Conservation (phyloP, 2,888 invertebrate genomes). For the Tryphoninae sp. region DNA sequence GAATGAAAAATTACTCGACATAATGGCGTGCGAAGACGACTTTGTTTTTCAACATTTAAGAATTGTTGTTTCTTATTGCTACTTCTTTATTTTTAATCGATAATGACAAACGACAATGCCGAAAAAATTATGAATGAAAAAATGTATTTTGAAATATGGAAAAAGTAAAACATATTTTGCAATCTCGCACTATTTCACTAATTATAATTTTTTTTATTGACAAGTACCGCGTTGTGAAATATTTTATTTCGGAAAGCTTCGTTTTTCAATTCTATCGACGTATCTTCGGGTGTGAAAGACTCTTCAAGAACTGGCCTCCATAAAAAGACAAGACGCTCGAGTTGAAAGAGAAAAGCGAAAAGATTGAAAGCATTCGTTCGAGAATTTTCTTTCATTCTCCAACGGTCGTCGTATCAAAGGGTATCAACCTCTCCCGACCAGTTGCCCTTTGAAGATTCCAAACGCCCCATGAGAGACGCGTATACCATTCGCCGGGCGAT, state of each 20-base stretch:
- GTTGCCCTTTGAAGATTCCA: constrained; percentile 44
- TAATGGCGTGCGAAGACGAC: no score
- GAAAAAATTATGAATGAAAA: no score
- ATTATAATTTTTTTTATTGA: no score
- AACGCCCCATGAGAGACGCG: background rate
- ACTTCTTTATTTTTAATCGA: no score
- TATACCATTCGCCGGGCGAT: constrained; percentile 3
- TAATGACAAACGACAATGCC: no score
- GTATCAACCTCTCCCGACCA: background rate
- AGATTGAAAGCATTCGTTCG: background rate
- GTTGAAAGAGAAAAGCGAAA: background rate
- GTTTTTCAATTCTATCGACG: background rate
- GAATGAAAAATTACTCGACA: background rate
- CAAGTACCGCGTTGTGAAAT: no score
- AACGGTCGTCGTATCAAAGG: background rate
- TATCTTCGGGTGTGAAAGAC: background rate
- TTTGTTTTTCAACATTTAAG: no score
- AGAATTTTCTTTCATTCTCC: constrained; percentile 28
- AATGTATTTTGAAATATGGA: no score
- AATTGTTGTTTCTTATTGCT: no score
- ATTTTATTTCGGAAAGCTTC: background rate
- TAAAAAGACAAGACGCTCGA: background rate
- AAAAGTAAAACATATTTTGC: no score
- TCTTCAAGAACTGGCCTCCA: background rate
- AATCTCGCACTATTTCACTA: no score